These are phyloP conservation scores for Zootoca vivipara DNA, from an alignment of 2,113 vertebrate species.

Conservation along the genomic window DNA sequence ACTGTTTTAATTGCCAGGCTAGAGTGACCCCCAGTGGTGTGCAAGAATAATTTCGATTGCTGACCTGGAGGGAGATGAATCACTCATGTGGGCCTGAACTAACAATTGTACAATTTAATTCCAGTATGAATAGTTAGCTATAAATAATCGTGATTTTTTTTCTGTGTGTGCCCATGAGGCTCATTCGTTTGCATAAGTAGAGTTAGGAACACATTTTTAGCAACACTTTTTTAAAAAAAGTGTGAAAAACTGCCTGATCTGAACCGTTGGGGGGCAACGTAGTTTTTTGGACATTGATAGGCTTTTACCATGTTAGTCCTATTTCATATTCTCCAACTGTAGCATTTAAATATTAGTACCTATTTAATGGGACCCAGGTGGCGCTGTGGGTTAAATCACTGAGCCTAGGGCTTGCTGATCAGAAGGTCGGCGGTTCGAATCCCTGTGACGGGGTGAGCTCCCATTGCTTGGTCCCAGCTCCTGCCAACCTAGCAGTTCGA, in stretches of 20 bases:
- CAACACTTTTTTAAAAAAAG: background rate
- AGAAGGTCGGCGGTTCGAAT: too few relatives aligned
- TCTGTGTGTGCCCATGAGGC: background rate
- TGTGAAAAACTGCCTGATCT: background rate
- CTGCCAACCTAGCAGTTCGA: too few relatives aligned
- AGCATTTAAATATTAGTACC: background rate
- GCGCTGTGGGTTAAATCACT: too few relatives aligned
- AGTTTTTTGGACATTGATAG: background rate
- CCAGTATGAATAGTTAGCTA: background rate
- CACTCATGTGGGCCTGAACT: background rate
- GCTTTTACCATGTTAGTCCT: background rate
- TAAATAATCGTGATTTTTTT: conserved; percentile 3
- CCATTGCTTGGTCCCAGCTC: too few relatives aligned
- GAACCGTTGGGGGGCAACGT: background rate
- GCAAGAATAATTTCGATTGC: conserved; percentile 13
- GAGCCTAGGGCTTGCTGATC: too few relatives aligned
- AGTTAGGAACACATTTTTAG: conserved; percentile 15
- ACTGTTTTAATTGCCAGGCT: conserved; percentile 12
- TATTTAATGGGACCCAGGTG: too few relatives aligned
- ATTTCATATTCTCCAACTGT: background rate
- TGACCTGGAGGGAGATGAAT: conserved; percentile 8
- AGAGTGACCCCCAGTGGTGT: conserved; percentile 25
- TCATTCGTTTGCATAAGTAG: background rate
- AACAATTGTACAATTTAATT: background rate
- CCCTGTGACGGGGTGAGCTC: too few relatives aligned